Conservation (phyloP, 1,140 invertebrate genomes). For the Diorhabda sublineata region DNA sequence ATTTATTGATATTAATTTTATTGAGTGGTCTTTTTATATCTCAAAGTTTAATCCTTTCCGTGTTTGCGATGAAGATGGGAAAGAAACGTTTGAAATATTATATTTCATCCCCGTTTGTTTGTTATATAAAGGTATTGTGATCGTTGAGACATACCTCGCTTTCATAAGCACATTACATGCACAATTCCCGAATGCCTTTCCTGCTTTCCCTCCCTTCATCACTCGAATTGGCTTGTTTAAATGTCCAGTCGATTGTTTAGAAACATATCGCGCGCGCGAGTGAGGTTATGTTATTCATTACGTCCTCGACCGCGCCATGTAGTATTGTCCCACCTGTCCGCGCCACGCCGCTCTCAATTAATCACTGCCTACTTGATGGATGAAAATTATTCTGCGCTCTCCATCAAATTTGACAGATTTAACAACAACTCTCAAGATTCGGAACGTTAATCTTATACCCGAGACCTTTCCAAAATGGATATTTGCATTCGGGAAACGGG, state of each 20-base stretch:
- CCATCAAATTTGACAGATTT: conserved; percentile 35
- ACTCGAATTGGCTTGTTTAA: conserved; percentile 5
- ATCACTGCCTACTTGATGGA: conserved; percentile 35
- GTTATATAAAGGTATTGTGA: neutral
- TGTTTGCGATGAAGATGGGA: neutral
- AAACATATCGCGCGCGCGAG: neutral
- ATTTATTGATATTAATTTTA: conserved; percentile 21
- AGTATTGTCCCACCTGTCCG: conserved; percentile 38
- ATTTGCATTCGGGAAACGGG: neutral
- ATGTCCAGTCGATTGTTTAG: conserved; percentile 4
- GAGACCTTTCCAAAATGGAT: conserved; percentile 12
- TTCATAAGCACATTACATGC: neutral
- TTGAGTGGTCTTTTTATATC: conserved; percentile 21
- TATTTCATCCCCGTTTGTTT: neutral
- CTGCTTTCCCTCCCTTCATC: neutral
- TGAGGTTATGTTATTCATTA: conserved; percentile 24
- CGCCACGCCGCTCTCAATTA: conserved; percentile 33
- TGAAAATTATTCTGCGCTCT: conserved; percentile 35
- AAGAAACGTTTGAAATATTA: neutral
- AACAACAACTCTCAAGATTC: conserved; percentile 16
- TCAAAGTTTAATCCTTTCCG: neutral
- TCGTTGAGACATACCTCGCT: neutral
- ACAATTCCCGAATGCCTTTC: neutral
- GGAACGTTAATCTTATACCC: conserved; percentile 14
- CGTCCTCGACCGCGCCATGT: conserved; percentile 23